Conservation (phyloP, 2,113 vertebrate species). For the Cyphomyrus discorhynchus region DNA sequence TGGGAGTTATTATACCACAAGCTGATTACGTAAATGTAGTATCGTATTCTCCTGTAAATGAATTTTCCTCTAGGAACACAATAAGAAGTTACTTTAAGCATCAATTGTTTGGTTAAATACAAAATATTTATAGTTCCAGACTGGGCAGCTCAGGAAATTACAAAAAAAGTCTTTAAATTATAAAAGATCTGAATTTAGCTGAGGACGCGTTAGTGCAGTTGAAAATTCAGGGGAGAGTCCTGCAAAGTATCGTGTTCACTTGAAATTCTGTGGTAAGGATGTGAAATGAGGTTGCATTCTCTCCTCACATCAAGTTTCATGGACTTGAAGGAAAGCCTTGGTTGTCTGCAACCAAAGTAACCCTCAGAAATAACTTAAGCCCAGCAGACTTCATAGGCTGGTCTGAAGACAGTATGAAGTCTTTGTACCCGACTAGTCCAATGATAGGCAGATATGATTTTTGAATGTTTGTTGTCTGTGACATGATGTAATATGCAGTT, state of each 20-base stretch:
- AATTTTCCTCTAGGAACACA: neutral
- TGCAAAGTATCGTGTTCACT: neutral
- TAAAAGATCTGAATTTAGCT: neutral
- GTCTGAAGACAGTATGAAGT: neutral
- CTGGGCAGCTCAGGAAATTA: neutral
- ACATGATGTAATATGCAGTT: neutral
- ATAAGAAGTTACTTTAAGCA: neutral
- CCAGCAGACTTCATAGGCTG: neutral
- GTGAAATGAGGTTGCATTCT: neutral
- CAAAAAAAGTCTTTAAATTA: neutral
- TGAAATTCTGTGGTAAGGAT: neutral
- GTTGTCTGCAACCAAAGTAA: neutral
- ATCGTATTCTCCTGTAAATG: neutral
- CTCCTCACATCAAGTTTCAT: neutral
- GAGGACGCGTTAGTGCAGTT: neutral
- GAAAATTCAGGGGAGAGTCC: neutral
- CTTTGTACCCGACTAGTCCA: neutral
- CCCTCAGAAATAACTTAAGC: neutral
- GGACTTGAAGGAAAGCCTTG: neutral
- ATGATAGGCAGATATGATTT: neutral
- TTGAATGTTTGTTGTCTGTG: neutral
- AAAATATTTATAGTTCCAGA: neutral
- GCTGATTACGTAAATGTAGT: neutral
- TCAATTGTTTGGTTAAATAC: neutral
- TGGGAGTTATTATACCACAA: neutral